A percentile compares a stretch with the other conserved stretches of the same genome.
phyloP scores from a whole-genome alignment of 2,888 invertebrate genomes.

The Drosophila sordidapex region DNA sequence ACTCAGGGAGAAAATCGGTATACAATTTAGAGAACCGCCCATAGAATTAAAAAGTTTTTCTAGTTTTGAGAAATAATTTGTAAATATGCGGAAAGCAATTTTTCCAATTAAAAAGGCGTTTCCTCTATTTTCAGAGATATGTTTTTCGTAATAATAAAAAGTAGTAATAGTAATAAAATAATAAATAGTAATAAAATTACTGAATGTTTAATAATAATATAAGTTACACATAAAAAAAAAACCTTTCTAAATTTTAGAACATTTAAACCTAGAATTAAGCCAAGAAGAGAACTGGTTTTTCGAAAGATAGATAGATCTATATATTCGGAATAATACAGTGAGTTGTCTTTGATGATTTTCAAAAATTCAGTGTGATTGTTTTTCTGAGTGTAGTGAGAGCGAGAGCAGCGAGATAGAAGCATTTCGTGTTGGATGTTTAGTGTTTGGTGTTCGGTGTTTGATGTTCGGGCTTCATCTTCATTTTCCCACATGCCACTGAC shows the following conservation, averaged over 20 bases:
- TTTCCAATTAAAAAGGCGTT: background rate
- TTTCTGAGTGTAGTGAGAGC: background rate
- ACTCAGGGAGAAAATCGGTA: background rate
- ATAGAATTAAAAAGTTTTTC: background rate
- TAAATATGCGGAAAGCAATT: background rate
- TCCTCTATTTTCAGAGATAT: background rate
- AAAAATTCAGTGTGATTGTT: background rate
- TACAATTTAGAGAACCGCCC: background rate
- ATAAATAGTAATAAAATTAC: too few species aligned
- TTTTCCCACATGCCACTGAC: constrained; percentile 75
- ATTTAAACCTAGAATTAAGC: too few species aligned
- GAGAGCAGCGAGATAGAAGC: background rate
- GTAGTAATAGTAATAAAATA: too few species aligned
- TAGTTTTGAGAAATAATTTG: background rate
- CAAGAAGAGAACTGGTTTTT: background rate
- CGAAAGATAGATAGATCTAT: background rate
- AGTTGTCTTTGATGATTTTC: background rate
- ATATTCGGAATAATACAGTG: background rate
- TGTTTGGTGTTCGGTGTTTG: constrained; percentile 5
- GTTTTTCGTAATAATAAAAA: too few species aligned
- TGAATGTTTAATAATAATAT: too few species aligned
- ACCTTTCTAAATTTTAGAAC: too few species aligned
- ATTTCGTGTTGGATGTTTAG: background rate
- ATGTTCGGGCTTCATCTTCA: constrained; percentile 32
- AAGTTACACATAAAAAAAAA: too few species aligned